phyloP scores from a whole-genome alignment of 1,140 invertebrate genomes.

The Lordiphosa stackelbergi region DNA sequence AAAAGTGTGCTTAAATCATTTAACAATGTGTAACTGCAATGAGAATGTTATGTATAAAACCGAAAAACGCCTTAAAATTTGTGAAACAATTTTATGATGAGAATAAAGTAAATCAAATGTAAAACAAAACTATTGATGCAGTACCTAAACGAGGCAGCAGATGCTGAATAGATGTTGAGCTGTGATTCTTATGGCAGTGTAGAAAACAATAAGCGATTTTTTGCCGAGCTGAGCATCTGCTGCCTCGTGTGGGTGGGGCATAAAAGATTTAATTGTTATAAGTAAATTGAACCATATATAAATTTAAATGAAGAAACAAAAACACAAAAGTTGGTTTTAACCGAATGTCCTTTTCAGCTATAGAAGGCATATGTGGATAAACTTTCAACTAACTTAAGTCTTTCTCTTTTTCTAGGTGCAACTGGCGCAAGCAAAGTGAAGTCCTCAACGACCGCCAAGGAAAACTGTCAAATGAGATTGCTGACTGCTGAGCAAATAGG shows the following conservation, averaged over 20 bases:
- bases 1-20: slow-evolving; percentile 66
- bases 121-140: slow-evolving; percentile 33
- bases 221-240: slow-evolving; percentile 1
- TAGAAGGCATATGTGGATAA: neutral
- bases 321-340: slow-evolving; percentile 19
- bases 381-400: slow-evolving; percentile 45
- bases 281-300: slow-evolving; percentile 66
- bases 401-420: slow-evolving; percentile 66
- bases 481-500: slow-evolving; percentile 2
- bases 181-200: too few species aligned
- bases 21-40: slow-evolving; percentile 37
- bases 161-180: too few species aligned
- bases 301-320: slow-evolving; percentile 41
- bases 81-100: slow-evolving; percentile 64
- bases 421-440: neutral
- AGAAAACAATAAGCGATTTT: too few species aligned
- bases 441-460: neutral
- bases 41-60: slow-evolving; percentile 56
- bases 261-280: slow-evolving; percentile 70
- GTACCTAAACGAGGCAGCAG: too few species aligned
- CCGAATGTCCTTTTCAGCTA: slow-evolving; percentile 26
- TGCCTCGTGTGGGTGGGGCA: neutral
- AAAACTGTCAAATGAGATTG: slow-evolving; percentile 1
- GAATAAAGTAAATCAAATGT: slow-evolving; percentile 48
- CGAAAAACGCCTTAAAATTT: slow-evolving; percentile 69